Percentiles rank a stretch among this genome's conserved stretches.
These are phyloP conservation scores for Stratiomys singularior DNA, from an alignment of 2,888 invertebrate species.

Conservation along the genomic window DNA sequence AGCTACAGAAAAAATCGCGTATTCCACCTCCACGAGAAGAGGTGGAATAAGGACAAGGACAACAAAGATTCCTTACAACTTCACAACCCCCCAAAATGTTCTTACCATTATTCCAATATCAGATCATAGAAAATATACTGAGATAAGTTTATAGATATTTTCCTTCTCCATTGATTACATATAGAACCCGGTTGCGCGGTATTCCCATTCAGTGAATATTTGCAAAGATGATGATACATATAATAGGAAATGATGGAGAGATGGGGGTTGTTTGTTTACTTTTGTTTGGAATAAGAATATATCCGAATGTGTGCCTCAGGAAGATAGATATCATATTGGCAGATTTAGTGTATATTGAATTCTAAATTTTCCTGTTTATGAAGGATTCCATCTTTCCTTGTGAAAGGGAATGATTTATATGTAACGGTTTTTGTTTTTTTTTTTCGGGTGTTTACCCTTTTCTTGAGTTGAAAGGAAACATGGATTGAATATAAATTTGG, in stretches of 20 bases:
- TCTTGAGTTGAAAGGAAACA: neutral
- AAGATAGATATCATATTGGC: neutral
- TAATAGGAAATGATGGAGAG: neutral
- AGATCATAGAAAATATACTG: neutral
- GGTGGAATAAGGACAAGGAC: neutral
- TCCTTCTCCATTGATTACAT: neutral
- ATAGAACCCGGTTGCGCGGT: neutral
- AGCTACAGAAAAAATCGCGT: neutral
- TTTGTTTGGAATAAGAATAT: neutral
- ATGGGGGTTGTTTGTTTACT: slow-evolving; percentile 3
- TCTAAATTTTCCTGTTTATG: neutral
- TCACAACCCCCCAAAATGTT: neutral
- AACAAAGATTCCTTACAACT: neutral
- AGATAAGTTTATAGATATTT: neutral
- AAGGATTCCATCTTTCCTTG: neutral
- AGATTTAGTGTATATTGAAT: slow-evolving; percentile 5
- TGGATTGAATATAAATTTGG: neutral
- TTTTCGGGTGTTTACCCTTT: neutral
- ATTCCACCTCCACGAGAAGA: neutral
- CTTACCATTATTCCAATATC: slow-evolving; percentile 31
- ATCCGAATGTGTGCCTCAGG: neutral
- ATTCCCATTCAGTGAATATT: neutral
- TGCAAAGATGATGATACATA: slow-evolving; percentile 19
- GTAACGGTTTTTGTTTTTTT: neutral
- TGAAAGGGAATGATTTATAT: neutral